Evolutionary conservation across 2,113 vertebrate genomes (phyloP).

Genomic region (Varanus salvator): DNA sequence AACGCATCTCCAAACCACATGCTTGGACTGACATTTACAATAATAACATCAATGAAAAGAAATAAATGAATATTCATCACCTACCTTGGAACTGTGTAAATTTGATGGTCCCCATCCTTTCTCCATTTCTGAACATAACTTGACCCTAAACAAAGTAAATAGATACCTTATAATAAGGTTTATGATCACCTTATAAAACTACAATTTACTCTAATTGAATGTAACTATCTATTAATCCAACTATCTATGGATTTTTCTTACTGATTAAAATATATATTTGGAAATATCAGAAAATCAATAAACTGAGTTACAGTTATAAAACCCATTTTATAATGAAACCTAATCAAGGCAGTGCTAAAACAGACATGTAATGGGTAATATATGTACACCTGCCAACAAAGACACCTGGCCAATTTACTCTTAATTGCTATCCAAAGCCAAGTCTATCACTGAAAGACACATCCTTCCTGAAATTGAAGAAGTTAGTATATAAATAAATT

Average conservation of each 20-base stretch:
- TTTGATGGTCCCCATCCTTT: conserved; percentile 98
- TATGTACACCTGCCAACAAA: not conserved
- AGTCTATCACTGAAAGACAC: not conserved
- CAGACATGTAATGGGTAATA: not conserved
- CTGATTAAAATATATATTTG: not conserved
- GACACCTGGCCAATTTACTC: not conserved
- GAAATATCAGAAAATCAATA: not conserved
- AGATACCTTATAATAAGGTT: conserved; percentile 54
- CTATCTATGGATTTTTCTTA: not conserved
- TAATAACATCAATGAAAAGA: conserved; percentile 48
- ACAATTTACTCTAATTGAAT: conserved; percentile 39
- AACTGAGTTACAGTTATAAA: not conserved
- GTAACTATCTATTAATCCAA: not conserved
- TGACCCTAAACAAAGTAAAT: conserved; percentile 88
- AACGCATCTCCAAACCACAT: conserved; percentile 32
- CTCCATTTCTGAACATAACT: conserved; percentile 99
- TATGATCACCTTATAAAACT: conserved; percentile 21
- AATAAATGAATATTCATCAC: conserved; percentile 57
- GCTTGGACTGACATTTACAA: conserved; percentile 7
- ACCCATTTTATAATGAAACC: not conserved
- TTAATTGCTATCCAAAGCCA: not conserved
- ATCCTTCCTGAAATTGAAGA: not conserved
- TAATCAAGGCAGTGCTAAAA: not conserved
- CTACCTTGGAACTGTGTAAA: conserved; percentile 99
- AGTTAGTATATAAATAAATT: not conserved